Evolutionary conservation across 2,113 vertebrate species (phyloP).

Genomic region (Pangasianodon hypophthalmus): DNA sequence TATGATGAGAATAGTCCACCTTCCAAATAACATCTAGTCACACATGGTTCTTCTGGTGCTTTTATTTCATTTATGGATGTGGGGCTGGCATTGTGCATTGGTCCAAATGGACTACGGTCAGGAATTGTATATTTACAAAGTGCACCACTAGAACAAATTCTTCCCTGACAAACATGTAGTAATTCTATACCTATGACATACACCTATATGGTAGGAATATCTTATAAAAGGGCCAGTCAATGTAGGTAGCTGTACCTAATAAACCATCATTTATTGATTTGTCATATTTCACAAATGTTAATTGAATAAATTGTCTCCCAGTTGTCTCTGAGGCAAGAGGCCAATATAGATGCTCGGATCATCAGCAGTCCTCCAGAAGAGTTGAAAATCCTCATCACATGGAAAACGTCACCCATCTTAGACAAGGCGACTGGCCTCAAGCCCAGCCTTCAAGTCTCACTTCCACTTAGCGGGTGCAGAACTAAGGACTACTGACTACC

Average conservation of each 20-base stretch:
- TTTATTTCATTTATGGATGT: background rate
- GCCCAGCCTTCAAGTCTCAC: conserved; percentile 69
- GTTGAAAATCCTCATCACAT: conserved; percentile 70
- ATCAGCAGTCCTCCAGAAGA: conserved; percentile 69
- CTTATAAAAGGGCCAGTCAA: background rate
- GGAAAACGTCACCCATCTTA: conserved; percentile 74
- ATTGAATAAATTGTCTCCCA: conserved; percentile 82
- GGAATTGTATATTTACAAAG: too few species aligned
- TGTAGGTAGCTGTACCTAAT: background rate
- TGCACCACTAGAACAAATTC: background rate
- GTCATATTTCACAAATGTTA: conserved; percentile 13
- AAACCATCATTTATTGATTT: background rate
- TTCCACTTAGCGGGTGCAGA: conserved; percentile 72
- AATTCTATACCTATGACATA: background rate
- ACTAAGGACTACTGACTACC: conserved; percentile 73
- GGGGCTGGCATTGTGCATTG: background rate
- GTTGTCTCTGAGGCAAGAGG: conserved; percentile 77
- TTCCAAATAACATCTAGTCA: background rate
- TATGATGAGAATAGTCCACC: background rate
- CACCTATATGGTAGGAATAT: background rate
- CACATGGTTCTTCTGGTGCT: background rate
- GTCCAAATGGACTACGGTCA: background rate
- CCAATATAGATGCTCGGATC: conserved; percentile 74
- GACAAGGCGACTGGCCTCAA: conserved; percentile 72
- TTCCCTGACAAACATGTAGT: background rate